A percentile compares a stretch with the other conserved stretches of the same genome.
Evolutionary conservation across 2,113 vertebrate genomes (phyloP).

Genomic region (Eolophus roseicapilla): DNA sequence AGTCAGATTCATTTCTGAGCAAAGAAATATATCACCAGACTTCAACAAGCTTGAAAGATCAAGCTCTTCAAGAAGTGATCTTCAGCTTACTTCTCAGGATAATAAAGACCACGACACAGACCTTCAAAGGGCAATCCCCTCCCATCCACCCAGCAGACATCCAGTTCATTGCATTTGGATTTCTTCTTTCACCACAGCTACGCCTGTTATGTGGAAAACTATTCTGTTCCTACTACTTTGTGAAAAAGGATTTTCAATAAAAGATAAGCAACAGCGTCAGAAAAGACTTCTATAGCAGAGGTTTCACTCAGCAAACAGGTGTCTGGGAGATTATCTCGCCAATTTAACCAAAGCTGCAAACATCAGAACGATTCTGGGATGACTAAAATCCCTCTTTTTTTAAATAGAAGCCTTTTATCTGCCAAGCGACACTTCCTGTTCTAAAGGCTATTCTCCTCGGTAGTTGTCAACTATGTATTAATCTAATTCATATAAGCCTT

Average conservation of each 20-base stretch:
- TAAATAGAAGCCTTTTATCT: constrained; percentile 44
- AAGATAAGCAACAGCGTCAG: constrained; percentile 2
- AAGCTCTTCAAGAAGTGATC: not conserved
- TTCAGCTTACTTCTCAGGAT: not conserved
- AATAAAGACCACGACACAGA: not conserved
- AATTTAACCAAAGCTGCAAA: constrained; percentile 55
- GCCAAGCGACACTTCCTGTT: constrained; percentile 8
- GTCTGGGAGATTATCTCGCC: constrained; percentile 38
- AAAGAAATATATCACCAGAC: not conserved
- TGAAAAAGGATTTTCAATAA: constrained; percentile 23
- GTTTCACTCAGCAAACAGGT: constrained; percentile 54
- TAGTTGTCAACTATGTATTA: constrained; percentile 45
- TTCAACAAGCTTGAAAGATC: not conserved
- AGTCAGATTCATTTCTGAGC: not conserved
- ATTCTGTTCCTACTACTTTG: not conserved
- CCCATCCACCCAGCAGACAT: not conserved
- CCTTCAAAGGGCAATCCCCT: not conserved
- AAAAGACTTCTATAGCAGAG: not conserved
- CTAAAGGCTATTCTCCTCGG: constrained; percentile 6
- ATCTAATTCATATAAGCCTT: constrained; percentile 38
- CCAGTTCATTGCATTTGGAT: not conserved
- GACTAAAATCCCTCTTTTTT: not conserved
- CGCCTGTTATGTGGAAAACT: not conserved
- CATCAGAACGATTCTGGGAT: not conserved
- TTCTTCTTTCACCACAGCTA: not conserved